phyloP scores from a whole-genome alignment of 2,888 invertebrate species.

The Cynaeus angustus region DNA sequence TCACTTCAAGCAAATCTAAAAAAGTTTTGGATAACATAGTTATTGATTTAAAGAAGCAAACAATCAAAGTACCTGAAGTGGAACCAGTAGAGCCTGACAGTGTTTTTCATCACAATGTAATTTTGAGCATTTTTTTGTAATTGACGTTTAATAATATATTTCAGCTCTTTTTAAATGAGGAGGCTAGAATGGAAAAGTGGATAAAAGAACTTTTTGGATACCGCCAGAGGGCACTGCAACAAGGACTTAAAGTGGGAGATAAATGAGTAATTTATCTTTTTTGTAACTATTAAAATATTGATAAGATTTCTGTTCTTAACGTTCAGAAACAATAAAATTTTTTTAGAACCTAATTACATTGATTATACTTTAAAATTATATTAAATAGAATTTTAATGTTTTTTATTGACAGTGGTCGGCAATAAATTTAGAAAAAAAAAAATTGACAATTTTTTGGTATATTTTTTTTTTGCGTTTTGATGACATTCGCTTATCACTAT shows the following conservation, averaged over 20 bases:
- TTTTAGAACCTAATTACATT: too few relatives aligned
- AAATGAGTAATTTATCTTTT: constrained; percentile 66
- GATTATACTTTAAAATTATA: too few relatives aligned
- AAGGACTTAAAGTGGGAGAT: constrained; percentile 77
- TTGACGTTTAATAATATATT: background rate
- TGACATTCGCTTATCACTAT: too few relatives aligned
- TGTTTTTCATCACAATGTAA: constrained; percentile 80
- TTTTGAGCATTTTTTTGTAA: constrained; percentile 55
- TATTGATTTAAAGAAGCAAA: constrained; percentile 82
- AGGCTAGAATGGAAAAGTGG: constrained; percentile 83
- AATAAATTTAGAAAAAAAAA: too few relatives aligned
- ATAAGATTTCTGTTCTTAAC: too few relatives aligned
- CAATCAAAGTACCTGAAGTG: constrained; percentile 79
- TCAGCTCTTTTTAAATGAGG: constrained; percentile 81
- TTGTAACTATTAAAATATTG: too few relatives aligned
- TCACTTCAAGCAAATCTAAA: constrained; percentile 73
- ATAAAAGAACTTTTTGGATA: constrained; percentile 74
- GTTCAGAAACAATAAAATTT: too few relatives aligned
- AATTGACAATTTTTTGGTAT: too few relatives aligned
- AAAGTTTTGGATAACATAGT: constrained; percentile 81
- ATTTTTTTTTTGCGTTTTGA: too few relatives aligned
- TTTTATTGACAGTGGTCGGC: too few relatives aligned
- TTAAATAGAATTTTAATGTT: too few relatives aligned
- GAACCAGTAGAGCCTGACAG: constrained; percentile 76
- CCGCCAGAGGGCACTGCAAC: constrained; percentile 69